Percentiles rank a stretch among this genome's conserved stretches.
Evolutionary conservation across 2,888 invertebrate genomes (phyloP).

Genomic region (Agelastica alni): DNA sequence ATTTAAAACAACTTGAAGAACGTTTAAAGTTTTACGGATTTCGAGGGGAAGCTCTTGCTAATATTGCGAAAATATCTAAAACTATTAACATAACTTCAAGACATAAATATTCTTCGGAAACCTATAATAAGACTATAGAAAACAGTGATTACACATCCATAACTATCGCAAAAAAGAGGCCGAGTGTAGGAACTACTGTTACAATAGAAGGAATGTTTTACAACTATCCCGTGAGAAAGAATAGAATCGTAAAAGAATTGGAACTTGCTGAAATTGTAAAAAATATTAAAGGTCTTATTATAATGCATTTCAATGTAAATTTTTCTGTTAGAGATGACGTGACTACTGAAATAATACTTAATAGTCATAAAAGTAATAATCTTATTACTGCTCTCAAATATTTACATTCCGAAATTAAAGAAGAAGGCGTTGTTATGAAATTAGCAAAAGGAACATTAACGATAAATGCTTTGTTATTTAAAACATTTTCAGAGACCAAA

Average conservation of each 20-base stretch:
- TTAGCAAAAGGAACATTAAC: constrained; percentile 57
- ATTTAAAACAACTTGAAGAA: constrained; percentile 59
- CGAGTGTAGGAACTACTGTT: constrained; percentile 74
- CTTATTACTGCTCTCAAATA: constrained; percentile 60
- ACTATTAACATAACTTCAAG: constrained; percentile 66
- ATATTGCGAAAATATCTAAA: constrained; percentile 61
- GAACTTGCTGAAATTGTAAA: constrained; percentile 66
- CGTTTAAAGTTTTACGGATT: constrained; percentile 66
- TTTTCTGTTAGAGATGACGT: constrained; percentile 71
- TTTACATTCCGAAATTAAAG: constrained; percentile 56
- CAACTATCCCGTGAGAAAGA: constrained; percentile 66
- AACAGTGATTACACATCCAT: constrained; percentile 42
- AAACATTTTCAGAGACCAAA: constrained; percentile 55
- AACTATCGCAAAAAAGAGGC: constrained; percentile 55
- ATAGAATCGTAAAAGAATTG: constrained; percentile 58
- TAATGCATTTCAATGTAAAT: constrained; percentile 68
- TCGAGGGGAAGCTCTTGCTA: constrained; percentile 70
- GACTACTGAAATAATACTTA: constrained; percentile 63
- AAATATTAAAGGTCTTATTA: constrained; percentile 65
- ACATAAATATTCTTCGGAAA: constrained; percentile 55
- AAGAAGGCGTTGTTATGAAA: constrained; percentile 53
- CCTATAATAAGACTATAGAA: constrained; percentile 61
- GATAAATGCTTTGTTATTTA: constrained; percentile 64
- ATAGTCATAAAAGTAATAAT: constrained; percentile 63
- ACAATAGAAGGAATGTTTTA: constrained; percentile 68